phyloP scores from a whole-genome alignment of 1,140 invertebrate genomes.

The Brachionus rubens region DNA sequence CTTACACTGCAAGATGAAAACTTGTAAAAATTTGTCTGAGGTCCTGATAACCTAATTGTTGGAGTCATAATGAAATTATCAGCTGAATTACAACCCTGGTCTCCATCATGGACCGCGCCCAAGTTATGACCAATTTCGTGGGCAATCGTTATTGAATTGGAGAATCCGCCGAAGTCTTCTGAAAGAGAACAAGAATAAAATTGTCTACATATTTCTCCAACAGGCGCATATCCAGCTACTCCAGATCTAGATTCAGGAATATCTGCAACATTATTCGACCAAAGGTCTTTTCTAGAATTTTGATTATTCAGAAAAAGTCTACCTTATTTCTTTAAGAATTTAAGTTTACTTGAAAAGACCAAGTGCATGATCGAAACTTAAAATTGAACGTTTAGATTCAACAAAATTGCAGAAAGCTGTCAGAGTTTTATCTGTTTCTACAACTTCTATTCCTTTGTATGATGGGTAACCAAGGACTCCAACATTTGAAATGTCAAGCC shows the following conservation, averaged over 20 bases:
- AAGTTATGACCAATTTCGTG: slow-evolving; percentile 27
- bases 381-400: too few species aligned
- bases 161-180: not conserved
- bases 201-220: not conserved
- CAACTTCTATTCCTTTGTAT: too few species aligned
- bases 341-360: too few species aligned
- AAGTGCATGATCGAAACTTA: too few species aligned
- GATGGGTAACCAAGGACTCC: too few species aligned
- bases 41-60: not conserved
- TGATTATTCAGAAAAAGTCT: not conserved
- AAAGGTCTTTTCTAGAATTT: slow-evolving; percentile 18
- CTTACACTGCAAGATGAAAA: not conserved
- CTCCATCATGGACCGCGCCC: slow-evolving; percentile 14
- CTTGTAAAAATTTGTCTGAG: slow-evolving; percentile 17
- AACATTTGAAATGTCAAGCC: too few species aligned
- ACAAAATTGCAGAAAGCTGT: too few species aligned
- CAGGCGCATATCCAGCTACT: not conserved
- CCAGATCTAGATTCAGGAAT: not conserved
- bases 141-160: slow-evolving; percentile 3
- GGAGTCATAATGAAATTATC: slow-evolving; percentile 23
- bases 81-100: not conserved
- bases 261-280: not conserved
- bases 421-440: too few species aligned
- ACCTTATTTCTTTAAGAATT: too few species aligned
- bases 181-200: not conserved